phyloP scores from a whole-genome alignment of 1,140 invertebrate species.

The Procambarus virginalis region DNA sequence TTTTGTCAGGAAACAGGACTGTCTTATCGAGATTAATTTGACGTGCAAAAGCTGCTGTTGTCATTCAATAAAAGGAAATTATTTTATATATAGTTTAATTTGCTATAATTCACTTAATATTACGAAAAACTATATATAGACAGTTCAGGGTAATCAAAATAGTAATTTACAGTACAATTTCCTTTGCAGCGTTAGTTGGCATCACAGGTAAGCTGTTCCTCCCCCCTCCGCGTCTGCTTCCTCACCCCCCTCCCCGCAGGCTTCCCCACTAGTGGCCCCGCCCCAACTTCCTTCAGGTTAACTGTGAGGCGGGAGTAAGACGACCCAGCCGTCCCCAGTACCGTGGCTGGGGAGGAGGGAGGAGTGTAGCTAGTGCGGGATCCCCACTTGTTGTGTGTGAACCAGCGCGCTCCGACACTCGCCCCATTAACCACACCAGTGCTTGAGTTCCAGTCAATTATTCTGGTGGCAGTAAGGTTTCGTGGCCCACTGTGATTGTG shows the following conservation, averaged over 20 bases:
- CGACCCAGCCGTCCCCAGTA: slow-evolving; percentile 31
- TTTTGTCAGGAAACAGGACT: no score
- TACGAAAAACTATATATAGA: no score
- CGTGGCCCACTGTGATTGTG: background rate
- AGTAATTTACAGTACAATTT: background rate
- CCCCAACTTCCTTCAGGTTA: slow-evolving; percentile 47
- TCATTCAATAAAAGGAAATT: no score
- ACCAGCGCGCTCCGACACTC: background rate
- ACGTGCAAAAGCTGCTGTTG: no score
- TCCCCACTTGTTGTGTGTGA: slow-evolving; percentile 30
- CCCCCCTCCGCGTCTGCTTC: background rate
- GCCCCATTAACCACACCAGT: background rate
- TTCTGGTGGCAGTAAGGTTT: no score
- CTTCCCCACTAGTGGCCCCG: background rate
- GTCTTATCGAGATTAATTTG: no score
- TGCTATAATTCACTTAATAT: no score
- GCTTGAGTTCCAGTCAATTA: background rate
- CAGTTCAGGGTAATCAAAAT: no score
- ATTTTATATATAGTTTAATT: no score
- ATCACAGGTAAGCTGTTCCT: background rate
- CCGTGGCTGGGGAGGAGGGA: slow-evolving; percentile 10
- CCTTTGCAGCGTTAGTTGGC: slow-evolving; percentile 25
- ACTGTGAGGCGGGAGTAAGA: slow-evolving; percentile 16
- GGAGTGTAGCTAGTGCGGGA: background rate
- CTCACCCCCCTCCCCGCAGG: background rate